phyloP scores from a whole-genome alignment of 2,113 vertebrate genomes.

The Picathartes gymnocephalus region DNA sequence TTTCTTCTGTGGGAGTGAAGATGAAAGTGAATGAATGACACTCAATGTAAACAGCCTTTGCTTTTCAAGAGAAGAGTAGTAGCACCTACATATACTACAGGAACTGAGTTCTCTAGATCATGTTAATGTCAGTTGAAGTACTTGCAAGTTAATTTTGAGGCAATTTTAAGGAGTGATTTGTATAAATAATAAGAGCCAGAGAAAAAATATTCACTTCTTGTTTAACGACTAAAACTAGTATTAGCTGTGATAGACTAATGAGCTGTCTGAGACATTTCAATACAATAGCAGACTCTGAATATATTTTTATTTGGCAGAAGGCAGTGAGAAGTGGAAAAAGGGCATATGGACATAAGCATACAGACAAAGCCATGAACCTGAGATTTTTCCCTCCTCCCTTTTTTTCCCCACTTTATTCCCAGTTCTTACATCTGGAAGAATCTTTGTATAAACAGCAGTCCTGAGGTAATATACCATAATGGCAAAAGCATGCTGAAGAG shows the following conservation, averaged over 20 bases:
- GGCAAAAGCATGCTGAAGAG: background rate
- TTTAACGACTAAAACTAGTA: background rate
- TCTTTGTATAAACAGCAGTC: background rate
- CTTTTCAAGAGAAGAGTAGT: background rate
- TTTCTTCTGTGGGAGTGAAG: background rate
- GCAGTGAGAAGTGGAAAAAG: background rate
- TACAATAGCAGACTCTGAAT: conserved; percentile 36
- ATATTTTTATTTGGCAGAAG: conserved; percentile 28
- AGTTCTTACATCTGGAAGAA: background rate
- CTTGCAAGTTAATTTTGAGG: background rate
- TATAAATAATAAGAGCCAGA: conserved; percentile 50
- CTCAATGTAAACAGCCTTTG: background rate
- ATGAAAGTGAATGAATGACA: background rate
- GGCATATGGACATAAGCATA: background rate
- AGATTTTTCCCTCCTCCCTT: background rate
- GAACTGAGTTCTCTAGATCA: background rate
- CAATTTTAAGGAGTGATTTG: conserved; percentile 51
- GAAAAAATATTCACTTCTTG: conserved; percentile 26
- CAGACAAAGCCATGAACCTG: background rate
- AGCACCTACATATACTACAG: background rate
- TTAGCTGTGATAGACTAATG: conserved; percentile 52
- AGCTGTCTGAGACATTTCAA: conserved; percentile 45
- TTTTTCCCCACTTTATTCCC: background rate
- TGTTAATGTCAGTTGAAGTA: background rate
- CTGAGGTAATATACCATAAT: background rate